Evolutionary conservation across 2,888 invertebrate genomes (phyloP).

Genomic region (Thereva unica): DNA sequence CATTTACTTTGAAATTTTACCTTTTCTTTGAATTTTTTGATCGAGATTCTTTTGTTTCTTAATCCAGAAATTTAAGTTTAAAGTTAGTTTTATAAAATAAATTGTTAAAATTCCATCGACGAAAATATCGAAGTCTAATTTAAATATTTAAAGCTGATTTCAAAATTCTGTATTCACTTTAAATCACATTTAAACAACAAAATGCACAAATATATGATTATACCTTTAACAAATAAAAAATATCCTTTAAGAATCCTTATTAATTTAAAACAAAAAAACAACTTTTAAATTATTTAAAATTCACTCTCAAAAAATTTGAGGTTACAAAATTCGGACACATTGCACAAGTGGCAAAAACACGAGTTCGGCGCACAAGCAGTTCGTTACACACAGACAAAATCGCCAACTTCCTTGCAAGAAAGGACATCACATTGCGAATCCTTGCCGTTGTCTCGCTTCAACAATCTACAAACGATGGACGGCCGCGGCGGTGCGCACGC

Average conservation of each 20-base stretch:
- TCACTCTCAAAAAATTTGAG: conserved; percentile 28
- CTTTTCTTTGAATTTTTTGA: too few relatives aligned
- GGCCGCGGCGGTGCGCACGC: conserved; percentile 36
- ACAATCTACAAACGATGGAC: neutral
- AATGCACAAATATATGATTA: too few relatives aligned
- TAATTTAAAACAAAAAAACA: neutral
- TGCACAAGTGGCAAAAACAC: conserved; percentile 39
- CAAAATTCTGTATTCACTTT: too few relatives aligned
- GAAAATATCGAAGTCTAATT: too few relatives aligned
- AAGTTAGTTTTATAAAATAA: too few relatives aligned
- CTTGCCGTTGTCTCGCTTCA: conserved; percentile 32
- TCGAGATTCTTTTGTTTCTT: too few relatives aligned
- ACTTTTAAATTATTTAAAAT: too few relatives aligned
- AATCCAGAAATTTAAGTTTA: too few relatives aligned
- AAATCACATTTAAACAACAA: too few relatives aligned
- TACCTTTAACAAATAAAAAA: neutral
- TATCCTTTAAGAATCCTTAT: neutral
- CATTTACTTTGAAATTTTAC: too few relatives aligned
- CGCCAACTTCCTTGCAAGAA: conserved; percentile 28
- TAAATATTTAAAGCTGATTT: too few relatives aligned
- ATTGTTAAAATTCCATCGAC: too few relatives aligned
- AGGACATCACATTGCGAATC: conserved; percentile 14
- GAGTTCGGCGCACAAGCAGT: conserved; percentile 38
- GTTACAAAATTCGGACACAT: conserved; percentile 39
- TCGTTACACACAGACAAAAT: conserved; percentile 22